A percentile compares a stretch with the other conserved stretches of the same genome.
These are phyloP conservation scores for Enteromius argenteus DNA, from an alignment of 2,797 vertebrate species.

Conservation along the genomic window DNA sequence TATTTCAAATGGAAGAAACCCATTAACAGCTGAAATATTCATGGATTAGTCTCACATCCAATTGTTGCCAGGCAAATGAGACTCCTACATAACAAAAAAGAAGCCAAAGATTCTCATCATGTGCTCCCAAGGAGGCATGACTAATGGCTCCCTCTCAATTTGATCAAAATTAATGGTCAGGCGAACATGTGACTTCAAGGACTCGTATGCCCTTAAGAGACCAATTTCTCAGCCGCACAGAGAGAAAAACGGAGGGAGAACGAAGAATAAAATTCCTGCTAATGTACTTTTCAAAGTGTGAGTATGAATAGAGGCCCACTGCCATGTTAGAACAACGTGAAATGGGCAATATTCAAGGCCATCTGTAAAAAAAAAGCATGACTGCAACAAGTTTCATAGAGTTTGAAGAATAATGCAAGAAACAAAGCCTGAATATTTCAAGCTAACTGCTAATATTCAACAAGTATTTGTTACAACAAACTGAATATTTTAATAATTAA, in stretches of 20 bases:
- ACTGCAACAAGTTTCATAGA: neutral
- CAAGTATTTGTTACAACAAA: neutral
- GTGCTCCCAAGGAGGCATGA: slow-evolving; percentile 57
- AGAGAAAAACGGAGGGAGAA: neutral
- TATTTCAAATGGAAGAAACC: slow-evolving; percentile 59
- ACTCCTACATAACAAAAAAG: slow-evolving; percentile 66
- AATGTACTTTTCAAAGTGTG: slow-evolving; percentile 28
- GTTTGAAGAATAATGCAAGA: slow-evolving; percentile 1
- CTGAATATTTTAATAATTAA: neutral
- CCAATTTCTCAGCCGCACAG: slow-evolving; percentile 24
- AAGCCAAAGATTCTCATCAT: slow-evolving; percentile 60
- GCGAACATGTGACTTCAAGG: slow-evolving; percentile 44
- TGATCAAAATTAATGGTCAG: slow-evolving; percentile 57
- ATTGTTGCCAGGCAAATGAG: slow-evolving; percentile 74
- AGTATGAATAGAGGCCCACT: slow-evolving; percentile 24
- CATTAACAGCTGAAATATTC: slow-evolving; percentile 57
- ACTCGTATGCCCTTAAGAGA: slow-evolving; percentile 36
- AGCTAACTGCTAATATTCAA: neutral
- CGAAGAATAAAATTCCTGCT: slow-evolving; percentile 14
- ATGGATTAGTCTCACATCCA: slow-evolving; percentile 64
- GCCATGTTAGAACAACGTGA: neutral
- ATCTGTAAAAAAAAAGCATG: slow-evolving; percentile 9
- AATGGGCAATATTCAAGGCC: slow-evolving; percentile 28
- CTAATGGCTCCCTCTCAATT: slow-evolving; percentile 52
- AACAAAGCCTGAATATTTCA: neutral